Conservation (phyloP, 2,113 vertebrate species). For the Pimephales promelas region DNA sequence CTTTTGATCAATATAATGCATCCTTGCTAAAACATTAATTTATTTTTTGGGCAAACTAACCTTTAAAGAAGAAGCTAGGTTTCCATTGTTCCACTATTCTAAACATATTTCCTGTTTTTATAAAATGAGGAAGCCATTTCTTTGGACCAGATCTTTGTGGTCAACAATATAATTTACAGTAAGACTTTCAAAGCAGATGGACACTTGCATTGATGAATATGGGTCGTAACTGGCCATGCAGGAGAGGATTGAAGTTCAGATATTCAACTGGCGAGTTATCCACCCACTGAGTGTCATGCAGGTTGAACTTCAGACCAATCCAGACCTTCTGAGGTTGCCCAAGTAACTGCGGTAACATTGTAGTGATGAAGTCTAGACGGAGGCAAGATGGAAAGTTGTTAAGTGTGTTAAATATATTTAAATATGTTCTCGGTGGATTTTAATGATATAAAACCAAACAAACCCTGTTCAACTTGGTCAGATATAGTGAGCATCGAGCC, state of each 20-base stretch:
- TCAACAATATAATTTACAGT: not conserved
- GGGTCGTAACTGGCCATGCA: conserved; percentile 76
- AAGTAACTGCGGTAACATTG: conserved; percentile 81
- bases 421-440: not conserved
- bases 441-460: not conserved
- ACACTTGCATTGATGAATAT: conserved; percentile 80
- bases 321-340: conserved; percentile 73
- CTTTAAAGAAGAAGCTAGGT: not conserved
- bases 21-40: too few relatives aligned
- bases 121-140: too few relatives aligned
- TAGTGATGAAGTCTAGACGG: conserved; percentile 88
- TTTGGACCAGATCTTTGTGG: too few relatives aligned
- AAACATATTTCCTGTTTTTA: not conserved
- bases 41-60: not conserved
- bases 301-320: conserved; percentile 85
- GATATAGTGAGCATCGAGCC: conserved; percentile 85
- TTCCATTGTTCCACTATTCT: not conserved
- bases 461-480: conserved; percentile 92
- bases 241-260: conserved; percentile 85
- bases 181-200: not conserved
- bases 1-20: not conserved
- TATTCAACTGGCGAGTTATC: conserved; percentile 79
- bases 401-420: not conserved
- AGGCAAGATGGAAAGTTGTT: conserved; percentile 31
- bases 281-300: conserved; percentile 75